These are phyloP conservation scores for Drosophila kohkoa DNA, from an alignment of 1,140 invertebrate genomes.

Conservation along the genomic window DNA sequence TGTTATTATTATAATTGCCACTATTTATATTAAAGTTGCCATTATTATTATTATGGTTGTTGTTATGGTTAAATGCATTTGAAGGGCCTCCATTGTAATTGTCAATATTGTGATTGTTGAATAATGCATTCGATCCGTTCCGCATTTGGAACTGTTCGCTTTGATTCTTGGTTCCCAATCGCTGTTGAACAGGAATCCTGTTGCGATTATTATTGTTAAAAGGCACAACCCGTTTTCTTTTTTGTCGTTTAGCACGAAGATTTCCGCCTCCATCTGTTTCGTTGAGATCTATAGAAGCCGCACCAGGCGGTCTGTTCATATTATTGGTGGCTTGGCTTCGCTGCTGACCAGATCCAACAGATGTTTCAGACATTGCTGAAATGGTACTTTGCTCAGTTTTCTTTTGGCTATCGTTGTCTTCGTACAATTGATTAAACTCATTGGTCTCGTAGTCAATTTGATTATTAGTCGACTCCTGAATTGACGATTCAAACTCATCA, in stretches of 20 bases:
- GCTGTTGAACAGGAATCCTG: slow-evolving; percentile 5
- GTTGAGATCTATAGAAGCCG: slow-evolving; percentile 27
- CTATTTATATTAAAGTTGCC: no score
- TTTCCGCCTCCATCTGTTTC: not conserved
- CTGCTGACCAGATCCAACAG: slow-evolving; percentile 26
- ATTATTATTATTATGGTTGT: slow-evolving; percentile 10
- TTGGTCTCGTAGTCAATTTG: slow-evolving; percentile 54
- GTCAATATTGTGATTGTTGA: slow-evolving; percentile 18
- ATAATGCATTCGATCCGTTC: slow-evolving; percentile 38
- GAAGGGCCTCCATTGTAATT: slow-evolving; percentile 7
- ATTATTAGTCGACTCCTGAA: slow-evolving; percentile 15
- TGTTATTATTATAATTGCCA: slow-evolving; percentile 6
- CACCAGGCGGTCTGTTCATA: slow-evolving; percentile 43
- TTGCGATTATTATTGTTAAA: slow-evolving; percentile 8
- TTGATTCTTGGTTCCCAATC: slow-evolving; percentile 8
- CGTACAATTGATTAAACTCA: slow-evolving; percentile 55
- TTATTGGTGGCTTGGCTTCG: slow-evolving; percentile 45
- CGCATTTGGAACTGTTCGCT: slow-evolving; percentile 27
- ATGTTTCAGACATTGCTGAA: not conserved
- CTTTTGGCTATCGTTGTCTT: not conserved
- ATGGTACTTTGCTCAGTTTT: not conserved
- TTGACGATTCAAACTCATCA: slow-evolving; percentile 16
- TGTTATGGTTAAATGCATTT: slow-evolving; percentile 27
- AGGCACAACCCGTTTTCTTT: not conserved
- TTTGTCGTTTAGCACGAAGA: not conserved